Evolutionary conservation across 2,113 vertebrate genomes (phyloP), one percentile per base, ranked within the genome.

Genomic region (Cololabis saira): DNA sequence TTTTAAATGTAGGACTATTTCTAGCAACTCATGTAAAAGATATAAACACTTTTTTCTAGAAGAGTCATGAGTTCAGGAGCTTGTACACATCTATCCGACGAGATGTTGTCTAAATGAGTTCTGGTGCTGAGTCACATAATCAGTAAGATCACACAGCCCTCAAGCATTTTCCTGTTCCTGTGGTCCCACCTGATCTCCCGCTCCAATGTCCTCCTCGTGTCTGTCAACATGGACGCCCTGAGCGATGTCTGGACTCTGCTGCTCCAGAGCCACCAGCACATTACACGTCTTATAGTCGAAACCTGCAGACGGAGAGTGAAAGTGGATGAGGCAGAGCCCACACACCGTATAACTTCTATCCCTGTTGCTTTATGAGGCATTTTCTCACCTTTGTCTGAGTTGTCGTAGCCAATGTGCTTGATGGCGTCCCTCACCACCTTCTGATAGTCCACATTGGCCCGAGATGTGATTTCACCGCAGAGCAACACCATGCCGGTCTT

Each of bases 271-370:
- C 84, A 99, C 97, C 59, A 99, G 91, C 70, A 99, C 97, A 1
- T 99, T 99, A 60, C 97, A 99, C 7, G 97, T 99, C 89, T 99
- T 99, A 73, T 96, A 99, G 92, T 99, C 97, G 22, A 99, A 99
- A 65, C 97, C 97, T 99, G 1, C 15, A 40, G 40, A 5, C 3
- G 8, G 1, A 45, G 41, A 53, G 12, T 8, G 9, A 63, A 9
- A 47, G 8, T 8, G 7, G 59, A 10, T 30, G 17, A 14, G 3
- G 5, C 9, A 59, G 47, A 9, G 1, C 2, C 48, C 17, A 17
- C 3, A 44, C 1, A 21, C 24, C 5, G 24, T 5, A 0, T 14
- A 7, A 37, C 14, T 8, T 48, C 5, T 17, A 2, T 44, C 15
- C 40, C 24, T 43, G 9, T 14, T 21, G 7, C 49, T 59, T 30